These are phyloP conservation scores for Pongo abelii DNA, from an alignment of 2,113 vertebrate species.

Conservation along the genomic window DNA sequence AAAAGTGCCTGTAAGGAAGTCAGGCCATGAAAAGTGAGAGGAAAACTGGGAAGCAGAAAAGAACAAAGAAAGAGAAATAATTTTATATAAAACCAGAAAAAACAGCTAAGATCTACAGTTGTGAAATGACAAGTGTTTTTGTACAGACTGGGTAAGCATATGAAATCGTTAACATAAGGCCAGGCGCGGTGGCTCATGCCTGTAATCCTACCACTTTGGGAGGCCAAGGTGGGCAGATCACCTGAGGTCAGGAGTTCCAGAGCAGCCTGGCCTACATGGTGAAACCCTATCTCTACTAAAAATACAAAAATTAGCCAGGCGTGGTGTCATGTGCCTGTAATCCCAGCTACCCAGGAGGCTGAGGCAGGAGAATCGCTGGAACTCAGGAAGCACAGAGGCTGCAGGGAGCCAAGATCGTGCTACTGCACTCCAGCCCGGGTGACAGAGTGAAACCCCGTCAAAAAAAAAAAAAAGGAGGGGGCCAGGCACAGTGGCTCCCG, in stretches of 20 bases:
- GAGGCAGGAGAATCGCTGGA: not conserved
- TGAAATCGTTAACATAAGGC: not conserved
- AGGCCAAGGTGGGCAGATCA: not conserved
- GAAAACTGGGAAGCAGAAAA: not conserved
- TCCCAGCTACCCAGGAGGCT: not conserved
- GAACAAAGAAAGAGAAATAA: conserved; percentile 13
- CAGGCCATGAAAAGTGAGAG: not conserved
- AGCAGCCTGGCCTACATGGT: not conserved
- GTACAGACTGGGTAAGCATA: not conserved
- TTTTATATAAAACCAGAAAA: conserved; percentile 13
- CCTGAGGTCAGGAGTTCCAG: not conserved
- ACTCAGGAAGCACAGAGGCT: not conserved
- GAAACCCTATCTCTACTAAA: not conserved
- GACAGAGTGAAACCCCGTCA: not conserved
- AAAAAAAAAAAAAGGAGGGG: too few species aligned
- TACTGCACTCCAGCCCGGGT: not conserved
- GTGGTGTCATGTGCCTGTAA: not conserved
- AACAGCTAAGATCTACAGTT: not conserved
- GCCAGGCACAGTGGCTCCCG: too few species aligned
- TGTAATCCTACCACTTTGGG: not conserved
- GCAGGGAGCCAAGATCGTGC: not conserved
- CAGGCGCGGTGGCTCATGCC: not conserved
- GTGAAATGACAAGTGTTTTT: not conserved
- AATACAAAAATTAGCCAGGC: not conserved
- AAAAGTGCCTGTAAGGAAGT: conserved; percentile 17